These are phyloP conservation scores for Pseudochromis fuscus DNA, from an alignment of 2,797 vertebrate genomes.

Conservation along the genomic window DNA sequence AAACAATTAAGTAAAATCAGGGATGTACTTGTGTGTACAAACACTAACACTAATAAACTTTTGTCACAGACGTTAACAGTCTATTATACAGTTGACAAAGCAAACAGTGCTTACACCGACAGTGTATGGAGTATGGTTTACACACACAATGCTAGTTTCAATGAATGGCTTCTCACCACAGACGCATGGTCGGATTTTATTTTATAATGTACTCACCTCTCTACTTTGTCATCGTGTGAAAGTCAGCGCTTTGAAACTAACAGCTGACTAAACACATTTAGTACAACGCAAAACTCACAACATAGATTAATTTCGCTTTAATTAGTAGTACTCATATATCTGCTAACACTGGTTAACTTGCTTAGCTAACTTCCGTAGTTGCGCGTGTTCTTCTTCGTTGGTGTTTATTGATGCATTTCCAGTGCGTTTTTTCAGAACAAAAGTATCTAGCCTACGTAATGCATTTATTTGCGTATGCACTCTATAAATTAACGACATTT, in stretches of 20 bases:
- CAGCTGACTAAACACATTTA: fast-evolving
- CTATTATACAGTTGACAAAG: neutral
- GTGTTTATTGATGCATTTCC: slow-evolving; percentile 26
- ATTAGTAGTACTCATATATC: neutral
- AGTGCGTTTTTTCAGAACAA: slow-evolving; percentile 45
- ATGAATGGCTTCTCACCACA: neutral
- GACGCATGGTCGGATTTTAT: neutral
- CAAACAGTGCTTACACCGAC: neutral
- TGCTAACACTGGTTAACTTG: neutral
- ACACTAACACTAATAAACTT: neutral
- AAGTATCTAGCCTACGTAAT: neutral
- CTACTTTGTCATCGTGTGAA: neutral
- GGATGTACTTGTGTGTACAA: neutral
- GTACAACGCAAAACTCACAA: neutral
- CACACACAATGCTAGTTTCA: neutral
- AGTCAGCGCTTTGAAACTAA: neutral
- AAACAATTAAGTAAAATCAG: too few relatives aligned
- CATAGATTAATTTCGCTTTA: fast-evolving
- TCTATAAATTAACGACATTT: too few relatives aligned
- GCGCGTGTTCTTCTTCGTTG: slow-evolving; percentile 22
- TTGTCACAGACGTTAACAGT: too few relatives aligned
- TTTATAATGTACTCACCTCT: slow-evolving; percentile 23
- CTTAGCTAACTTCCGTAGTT: fast-evolving
- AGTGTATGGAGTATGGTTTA: too few relatives aligned
- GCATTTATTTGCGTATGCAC: neutral